Base-by-base conservation (phyloP, 2,888 invertebrate species). In the Latheticus oryzae region DNA sequence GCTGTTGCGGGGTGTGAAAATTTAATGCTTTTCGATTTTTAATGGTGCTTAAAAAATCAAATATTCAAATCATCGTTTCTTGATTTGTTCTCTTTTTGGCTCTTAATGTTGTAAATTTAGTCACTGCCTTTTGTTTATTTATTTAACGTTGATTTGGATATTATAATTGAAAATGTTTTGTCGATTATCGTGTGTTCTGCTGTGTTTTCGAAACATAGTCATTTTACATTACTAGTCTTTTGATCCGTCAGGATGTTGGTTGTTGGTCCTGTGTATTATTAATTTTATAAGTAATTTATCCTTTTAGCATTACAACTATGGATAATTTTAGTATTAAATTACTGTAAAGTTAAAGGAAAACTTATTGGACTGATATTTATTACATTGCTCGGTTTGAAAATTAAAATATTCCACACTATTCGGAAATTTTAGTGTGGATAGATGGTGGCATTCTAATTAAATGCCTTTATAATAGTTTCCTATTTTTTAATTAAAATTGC, bases 171-270 rank as follows among this genome's bases (percentile, higher is more conserved):
- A 52, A 60, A 54, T 55, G 55, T n/a, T 38, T 60, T 60, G 26
- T 30, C 17, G 52, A 58, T 47, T 64, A 56, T 61, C 61, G 61
- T 67, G 68, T 69, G 65, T 68, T 68, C 69, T 67, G 62, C 64
- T 68, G 66, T 64, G 63, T 68, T 62, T 63, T 61, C 63, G 48
- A 58, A 64, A 61, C 64, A 67, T 64, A 66, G 69, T 68, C 64
- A 67, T 65, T 67, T 66, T 71, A 69, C 71, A 65, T 69, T 74
- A 68, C 74, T 74, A 74, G 74, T 74, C 74, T 70, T 69, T n/a
- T 66, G 67, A 65, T 72, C 72, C 70, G 68, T 72, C 68, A 70
- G 69, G 70, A 73, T 68, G 60, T 63, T 67, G 64, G 64, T 68
- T 65, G 63, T 64, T 67, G 62, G 43, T 57, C 57, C 43, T 57